Evolutionary conservation across 2,113 vertebrate species (phyloP).

Genomic region (Albula glossodonta): DNA sequence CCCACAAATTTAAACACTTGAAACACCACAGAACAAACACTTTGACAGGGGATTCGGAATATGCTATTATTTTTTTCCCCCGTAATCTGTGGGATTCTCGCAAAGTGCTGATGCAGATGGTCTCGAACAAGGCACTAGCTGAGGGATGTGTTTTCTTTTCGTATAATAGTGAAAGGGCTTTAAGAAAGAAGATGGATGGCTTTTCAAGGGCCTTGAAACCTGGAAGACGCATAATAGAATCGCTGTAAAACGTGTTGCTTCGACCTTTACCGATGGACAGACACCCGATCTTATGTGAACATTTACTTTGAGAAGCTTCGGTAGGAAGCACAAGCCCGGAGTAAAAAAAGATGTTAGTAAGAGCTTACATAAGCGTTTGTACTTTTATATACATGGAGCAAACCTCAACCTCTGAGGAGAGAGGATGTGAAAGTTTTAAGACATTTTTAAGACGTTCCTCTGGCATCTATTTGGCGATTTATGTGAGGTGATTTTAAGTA

Average conservation of each 20-base stretch:
- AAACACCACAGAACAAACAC: neutral
- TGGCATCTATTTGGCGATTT: neutral
- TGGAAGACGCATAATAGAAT: conserved; percentile 35
- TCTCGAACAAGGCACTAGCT: neutral
- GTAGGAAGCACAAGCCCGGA: neutral
- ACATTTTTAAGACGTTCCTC: too few species aligned
- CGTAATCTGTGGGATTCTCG: conserved; percentile 26
- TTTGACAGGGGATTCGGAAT: conserved; percentile 22
- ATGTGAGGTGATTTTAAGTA: neutral
- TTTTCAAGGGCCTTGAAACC: conserved; percentile 18
- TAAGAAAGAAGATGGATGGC: conserved; percentile 31
- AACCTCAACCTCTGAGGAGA: conserved; percentile 3
- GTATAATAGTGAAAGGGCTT: conserved; percentile 28
- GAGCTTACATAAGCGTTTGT: conserved; percentile 17
- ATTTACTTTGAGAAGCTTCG: conserved; percentile 37
- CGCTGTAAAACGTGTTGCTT: conserved; percentile 21
- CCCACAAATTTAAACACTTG: neutral
- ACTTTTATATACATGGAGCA: conserved; percentile 7
- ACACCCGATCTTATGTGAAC: conserved; percentile 41
- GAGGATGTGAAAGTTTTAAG: neutral
- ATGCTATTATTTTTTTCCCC: neutral
- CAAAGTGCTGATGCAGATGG: conserved; percentile 28
- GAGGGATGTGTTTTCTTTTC: conserved; percentile 28
- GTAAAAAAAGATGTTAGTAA: conserved; percentile 9
- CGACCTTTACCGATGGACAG: conserved; percentile 27